Percentiles rank a stretch among this genome's conserved stretches.
Conservation (phyloP, 2,888 invertebrate genomes). For the Ectropis crepuscularia region DNA sequence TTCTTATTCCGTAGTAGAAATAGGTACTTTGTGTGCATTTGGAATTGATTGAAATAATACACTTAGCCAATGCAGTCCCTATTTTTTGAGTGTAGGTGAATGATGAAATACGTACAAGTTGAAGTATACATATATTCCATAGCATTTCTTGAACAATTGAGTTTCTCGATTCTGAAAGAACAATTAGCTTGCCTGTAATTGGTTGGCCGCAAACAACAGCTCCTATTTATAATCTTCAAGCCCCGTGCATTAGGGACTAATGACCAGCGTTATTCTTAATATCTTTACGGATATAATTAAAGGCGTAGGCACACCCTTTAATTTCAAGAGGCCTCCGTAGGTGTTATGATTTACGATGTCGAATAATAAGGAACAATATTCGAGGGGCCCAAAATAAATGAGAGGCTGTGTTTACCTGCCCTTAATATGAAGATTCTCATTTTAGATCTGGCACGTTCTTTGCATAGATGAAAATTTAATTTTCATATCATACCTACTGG, state of each 20-base stretch:
- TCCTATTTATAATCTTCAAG: constrained; percentile 17
- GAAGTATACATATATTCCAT: no score
- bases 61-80: no score
- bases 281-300: constrained; percentile 44
- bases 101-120: no score
- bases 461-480: constrained; percentile 67
- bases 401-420: constrained; percentile 66
- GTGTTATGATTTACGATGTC: constrained; percentile 66
- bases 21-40: no score
- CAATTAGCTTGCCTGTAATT: background rate
- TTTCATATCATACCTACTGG: constrained; percentile 54
- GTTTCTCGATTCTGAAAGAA: no score
- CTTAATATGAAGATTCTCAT: constrained; percentile 73
- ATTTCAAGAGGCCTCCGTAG: constrained; percentile 42
- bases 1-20: no score
- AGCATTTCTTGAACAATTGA: no score
- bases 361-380: constrained; percentile 70
- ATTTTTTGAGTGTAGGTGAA: no score
- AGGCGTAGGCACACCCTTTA: constrained; percentile 31
- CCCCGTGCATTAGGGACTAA: constrained; percentile 32
- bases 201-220: constrained; percentile 2
- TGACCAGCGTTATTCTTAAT: constrained; percentile 36
- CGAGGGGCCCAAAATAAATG: constrained; percentile 60
- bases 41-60: no score
- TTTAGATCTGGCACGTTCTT: constrained; percentile 66